Conservation (phyloP, 2,797 vertebrate species). For the Gadopsis bispinosus region DNA sequence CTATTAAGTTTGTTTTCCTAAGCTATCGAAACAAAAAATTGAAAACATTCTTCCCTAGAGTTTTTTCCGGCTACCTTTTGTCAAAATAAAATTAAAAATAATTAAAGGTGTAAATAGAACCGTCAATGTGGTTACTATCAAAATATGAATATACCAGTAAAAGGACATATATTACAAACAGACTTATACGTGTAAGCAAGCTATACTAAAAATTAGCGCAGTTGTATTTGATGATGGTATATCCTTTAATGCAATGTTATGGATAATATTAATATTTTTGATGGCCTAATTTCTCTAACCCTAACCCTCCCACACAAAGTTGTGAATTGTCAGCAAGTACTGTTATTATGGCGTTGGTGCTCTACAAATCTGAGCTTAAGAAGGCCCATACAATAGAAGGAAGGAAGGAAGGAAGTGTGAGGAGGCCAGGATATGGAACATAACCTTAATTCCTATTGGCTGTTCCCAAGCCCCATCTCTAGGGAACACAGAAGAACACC, state of each 20-base stretch:
- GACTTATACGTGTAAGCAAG: background rate
- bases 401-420: slow-evolving; percentile 43
- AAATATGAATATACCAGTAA: no score
- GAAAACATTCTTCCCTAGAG: no score
- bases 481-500: background rate
- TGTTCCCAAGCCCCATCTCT: background rate
- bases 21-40: no score
- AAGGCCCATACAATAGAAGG: background rate
- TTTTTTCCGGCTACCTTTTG: background rate
- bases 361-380: no score
- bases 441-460: background rate
- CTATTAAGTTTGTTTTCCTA: no score
- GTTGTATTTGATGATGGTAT: background rate
- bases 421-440: background rate
- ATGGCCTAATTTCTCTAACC: background rate
- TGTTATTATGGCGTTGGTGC: no score
- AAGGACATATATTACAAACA: background rate
- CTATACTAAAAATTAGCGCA: background rate
- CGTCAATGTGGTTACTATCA: no score
- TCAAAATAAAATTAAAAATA: background rate
- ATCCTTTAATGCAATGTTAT: background rate
- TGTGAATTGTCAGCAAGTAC: no score
- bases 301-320: no score
- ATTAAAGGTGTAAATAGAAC: no score
- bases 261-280: background rate